These are phyloP conservation scores for Anisognathus igniventris DNA, from an alignment of 2,797 vertebrate genomes.

Conservation along the genomic window DNA sequence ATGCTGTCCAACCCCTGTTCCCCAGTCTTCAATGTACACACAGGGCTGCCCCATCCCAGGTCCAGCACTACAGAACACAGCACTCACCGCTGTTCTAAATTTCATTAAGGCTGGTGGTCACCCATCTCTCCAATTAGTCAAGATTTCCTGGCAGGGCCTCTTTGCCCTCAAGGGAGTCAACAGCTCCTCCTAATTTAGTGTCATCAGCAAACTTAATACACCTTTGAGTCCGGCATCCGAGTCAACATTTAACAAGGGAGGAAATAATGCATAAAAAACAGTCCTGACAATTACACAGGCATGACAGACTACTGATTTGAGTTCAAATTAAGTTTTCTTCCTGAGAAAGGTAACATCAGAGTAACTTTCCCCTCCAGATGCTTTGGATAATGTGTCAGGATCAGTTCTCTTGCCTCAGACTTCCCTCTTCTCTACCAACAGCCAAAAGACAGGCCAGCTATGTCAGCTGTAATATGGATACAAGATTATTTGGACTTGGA, in stretches of 20 bases:
- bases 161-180: background rate
- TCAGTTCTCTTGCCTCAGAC: background rate
- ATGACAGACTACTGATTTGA: background rate
- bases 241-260: background rate
- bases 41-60: background rate
- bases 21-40: fast-evolving
- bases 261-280: background rate
- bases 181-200: background rate
- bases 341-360: background rate
- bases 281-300: background rate
- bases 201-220: background rate
- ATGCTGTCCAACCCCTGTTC: background rate
- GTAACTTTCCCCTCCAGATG: background rate
- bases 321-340: background rate
- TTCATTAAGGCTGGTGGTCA: background rate
- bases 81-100: background rate
- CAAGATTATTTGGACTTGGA: background rate
- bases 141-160: background rate
- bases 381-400: fast-evolving
- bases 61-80: background rate
- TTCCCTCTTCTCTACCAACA: background rate
- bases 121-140: background rate
- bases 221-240: background rate
- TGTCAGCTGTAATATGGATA: background rate
- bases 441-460: background rate